Base-by-base conservation (phyloP, 1,140 invertebrate genomes). In the Pogonognathellus flavescens region DNA sequence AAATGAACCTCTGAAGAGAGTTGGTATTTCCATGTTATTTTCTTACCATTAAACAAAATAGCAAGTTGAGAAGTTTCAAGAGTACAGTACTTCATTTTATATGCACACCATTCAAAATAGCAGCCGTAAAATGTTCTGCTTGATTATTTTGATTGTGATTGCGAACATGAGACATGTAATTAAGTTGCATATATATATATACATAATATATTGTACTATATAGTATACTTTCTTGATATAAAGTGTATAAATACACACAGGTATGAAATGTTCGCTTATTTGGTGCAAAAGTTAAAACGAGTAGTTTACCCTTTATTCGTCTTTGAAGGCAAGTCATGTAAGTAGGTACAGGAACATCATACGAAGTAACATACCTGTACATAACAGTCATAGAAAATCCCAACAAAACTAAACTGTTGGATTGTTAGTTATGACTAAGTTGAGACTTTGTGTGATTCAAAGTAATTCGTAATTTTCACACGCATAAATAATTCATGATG, bases 141-240 rank as follows among this genome's bases (percentile, higher is more conserved):
- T 66, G 62, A 66, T 66, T 41, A 41, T 41, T 66, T 20, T 66
- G 62, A 66, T 66, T 66, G 14, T 66, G 62, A 66, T 66, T 66
- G 62, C 10, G 25, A 25, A 13, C 62, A 66, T 66, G 62, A 66
- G 62, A 66, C 62, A 66, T 66, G 62, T 25, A 13, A 31, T 10
- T n/a, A 66, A 66, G 10, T 66, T 66, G 22, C 1, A 66, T 66
- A 66, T 66, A 25, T 25, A 11, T 41, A n/a, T n/a, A n/a, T n/a
- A n/a, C n/a, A n/a, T n/a, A n/a, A n/a, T n/a, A n/a, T 41, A 41
- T 41, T 3, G 31, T 41, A 8, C 57, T 60, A 18, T 9, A 60
- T 59, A 0, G 16, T 18, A 16, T 59, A 16, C 18, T 57, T 16
- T n/a, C 18, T n/a, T 13, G 57, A 13, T 22, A 18, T 62, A 31